Evolutionary conservation across 2,888 invertebrate species (phyloP).

Genomic region (Drosophila tanythrix): DNA sequence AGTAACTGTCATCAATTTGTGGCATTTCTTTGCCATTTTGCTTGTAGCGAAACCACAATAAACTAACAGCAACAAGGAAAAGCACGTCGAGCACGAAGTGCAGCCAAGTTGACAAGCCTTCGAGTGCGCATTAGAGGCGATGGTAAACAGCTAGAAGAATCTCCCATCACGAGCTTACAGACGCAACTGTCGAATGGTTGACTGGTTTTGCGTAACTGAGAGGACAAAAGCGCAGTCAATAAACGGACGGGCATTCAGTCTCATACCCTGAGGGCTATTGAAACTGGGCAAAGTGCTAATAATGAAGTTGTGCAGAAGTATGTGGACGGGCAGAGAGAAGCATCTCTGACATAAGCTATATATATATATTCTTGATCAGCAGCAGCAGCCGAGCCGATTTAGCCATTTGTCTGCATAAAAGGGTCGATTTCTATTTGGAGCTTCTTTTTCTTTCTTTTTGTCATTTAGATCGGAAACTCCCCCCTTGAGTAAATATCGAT

Average conservation of each 20-base stretch:
- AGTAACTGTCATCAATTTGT: constrained; percentile 73
- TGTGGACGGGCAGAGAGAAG: background rate
- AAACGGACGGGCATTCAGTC: constrained; percentile 12
- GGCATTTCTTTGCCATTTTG: constrained; percentile 57
- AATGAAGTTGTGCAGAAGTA: background rate
- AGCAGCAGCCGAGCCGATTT: background rate
- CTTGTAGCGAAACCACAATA: constrained; percentile 35
- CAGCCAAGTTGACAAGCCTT: constrained; percentile 69
- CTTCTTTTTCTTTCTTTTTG: too few relatives aligned
- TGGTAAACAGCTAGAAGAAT: constrained; percentile 49
- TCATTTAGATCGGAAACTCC: too few relatives aligned
- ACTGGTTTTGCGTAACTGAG: constrained; percentile 28
- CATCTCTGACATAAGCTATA: background rate
- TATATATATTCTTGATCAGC: background rate
- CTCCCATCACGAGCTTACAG: constrained; percentile 21
- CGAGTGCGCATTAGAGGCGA: constrained; percentile 70
- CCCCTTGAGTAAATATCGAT: too few relatives aligned
- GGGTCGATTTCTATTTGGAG: too few relatives aligned
- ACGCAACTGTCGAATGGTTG: background rate
- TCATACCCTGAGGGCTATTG: background rate
- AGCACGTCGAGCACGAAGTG: constrained; percentile 26
- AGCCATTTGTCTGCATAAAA: too few relatives aligned
- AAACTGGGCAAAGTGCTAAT: background rate
- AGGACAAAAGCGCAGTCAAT: constrained; percentile 20
- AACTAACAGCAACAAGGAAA: constrained; percentile 12